phyloP scores from a whole-genome alignment of 2,113 vertebrate species.

The Silurus meridionalis region DNA sequence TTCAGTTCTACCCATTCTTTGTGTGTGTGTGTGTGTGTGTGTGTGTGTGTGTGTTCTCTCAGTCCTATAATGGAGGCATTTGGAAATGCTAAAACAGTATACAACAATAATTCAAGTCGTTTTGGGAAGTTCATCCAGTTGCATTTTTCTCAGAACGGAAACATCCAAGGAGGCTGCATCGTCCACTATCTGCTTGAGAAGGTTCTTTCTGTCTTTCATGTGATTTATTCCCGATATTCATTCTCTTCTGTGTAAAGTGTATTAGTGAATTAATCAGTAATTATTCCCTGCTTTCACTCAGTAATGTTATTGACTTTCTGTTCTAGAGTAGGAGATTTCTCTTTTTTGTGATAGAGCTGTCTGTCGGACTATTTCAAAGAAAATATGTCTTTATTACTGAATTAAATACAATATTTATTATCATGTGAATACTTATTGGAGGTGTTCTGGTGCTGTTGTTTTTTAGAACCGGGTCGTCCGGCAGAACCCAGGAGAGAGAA shows the following conservation, averaged over 20 bases:
- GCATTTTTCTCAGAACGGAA: conserved; percentile 86
- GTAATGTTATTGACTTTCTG: neutral
- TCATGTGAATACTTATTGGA: neutral
- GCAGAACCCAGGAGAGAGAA: conserved; percentile 86
- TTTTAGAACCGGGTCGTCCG: conserved; percentile 87
- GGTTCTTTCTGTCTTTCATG: conserved; percentile 55
- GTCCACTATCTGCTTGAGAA: conserved; percentile 83
- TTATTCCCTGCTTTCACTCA: neutral
- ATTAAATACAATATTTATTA: neutral
- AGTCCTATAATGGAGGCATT: conserved; percentile 92
- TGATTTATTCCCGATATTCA: neutral
- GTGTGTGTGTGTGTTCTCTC: conserved; percentile 24
- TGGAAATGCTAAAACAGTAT: conserved; percentile 89
- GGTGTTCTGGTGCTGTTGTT: neutral
- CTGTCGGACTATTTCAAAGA: neutral
- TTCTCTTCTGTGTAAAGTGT: neutral
- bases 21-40: conserved; percentile 19
- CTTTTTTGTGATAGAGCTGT: neutral
- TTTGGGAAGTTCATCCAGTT: conserved; percentile 93
- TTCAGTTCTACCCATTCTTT: neutral
- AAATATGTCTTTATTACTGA: neutral
- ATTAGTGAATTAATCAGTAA: neutral
- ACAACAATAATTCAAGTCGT: conserved; percentile 93
- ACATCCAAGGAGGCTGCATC: conserved; percentile 89
- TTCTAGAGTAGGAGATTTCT: too few relatives aligned